A percentile compares a stretch with the other conserved stretches of the same genome.
Conservation (phyloP, 2,888 invertebrate species). For the Hirtodrosophila trivittata region DNA sequence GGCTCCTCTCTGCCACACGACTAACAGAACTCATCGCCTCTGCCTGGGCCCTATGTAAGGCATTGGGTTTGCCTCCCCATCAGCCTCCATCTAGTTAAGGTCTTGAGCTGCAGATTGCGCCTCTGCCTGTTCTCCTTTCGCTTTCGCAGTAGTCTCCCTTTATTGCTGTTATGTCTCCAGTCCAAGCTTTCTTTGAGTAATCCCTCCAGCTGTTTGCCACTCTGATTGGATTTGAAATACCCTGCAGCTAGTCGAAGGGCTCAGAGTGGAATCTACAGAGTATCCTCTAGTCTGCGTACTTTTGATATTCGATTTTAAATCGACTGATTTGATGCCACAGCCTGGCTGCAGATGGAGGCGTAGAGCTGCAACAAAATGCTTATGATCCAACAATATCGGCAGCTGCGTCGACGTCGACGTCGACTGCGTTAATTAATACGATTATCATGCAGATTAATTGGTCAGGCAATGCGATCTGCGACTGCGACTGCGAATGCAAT, state of each 20-base stretch:
- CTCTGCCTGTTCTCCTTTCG: too few species aligned
- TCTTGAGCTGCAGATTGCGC: too few species aligned
- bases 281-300: background rate
- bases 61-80: slow-evolving; percentile 73
- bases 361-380: background rate
- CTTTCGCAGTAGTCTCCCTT: too few species aligned
- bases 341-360: background rate
- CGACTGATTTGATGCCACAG: slow-evolving; percentile 20
- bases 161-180: too few species aligned
- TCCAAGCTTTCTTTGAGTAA: background rate
- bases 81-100: background rate
- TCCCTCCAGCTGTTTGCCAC: too few species aligned
- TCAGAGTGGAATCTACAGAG: background rate
- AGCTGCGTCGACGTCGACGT: slow-evolving; percentile 7
- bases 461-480: slow-evolving; percentile 38
- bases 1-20: slow-evolving; percentile 14
- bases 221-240: too few species aligned
- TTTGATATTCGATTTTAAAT: background rate
- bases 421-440: slow-evolving; percentile 55
- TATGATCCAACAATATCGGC: slow-evolving; percentile 10
- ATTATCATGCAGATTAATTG: slow-evolving; percentile 72
- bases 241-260: too few species aligned
- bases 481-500: slow-evolving; percentile 55
- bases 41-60: slow-evolving; percentile 62
- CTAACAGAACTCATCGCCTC: slow-evolving; percentile 40